Conservation (phyloP, 2,113 vertebrate species). For the Zosterops hypoxanthus region DNA sequence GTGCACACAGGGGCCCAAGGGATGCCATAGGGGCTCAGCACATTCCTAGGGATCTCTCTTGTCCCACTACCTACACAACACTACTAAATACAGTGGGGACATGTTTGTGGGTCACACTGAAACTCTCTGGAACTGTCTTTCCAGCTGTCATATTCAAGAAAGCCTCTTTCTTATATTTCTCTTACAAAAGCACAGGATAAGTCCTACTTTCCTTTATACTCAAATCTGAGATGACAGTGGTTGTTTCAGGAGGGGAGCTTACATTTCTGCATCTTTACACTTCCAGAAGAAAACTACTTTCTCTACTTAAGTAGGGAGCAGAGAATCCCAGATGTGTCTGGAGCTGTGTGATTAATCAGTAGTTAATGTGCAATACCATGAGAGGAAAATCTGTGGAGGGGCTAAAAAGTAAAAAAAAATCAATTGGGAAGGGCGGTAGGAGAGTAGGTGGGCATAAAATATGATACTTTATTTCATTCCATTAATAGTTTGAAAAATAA, state of each 20-base stretch:
- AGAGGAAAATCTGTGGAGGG: not conserved
- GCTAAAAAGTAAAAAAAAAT: not conserved
- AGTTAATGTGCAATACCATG: not conserved
- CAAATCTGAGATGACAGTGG: not conserved
- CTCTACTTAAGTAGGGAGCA: not conserved
- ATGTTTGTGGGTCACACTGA: not conserved
- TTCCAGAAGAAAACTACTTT: not conserved
- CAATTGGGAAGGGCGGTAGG: accelerated
- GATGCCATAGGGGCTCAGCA: not conserved
- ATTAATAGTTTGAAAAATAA: not conserved
- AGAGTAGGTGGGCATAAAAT: not conserved
- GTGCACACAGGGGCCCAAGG: not conserved
- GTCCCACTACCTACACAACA: not conserved
- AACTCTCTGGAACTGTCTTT: not conserved
- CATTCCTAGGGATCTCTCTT: not conserved
- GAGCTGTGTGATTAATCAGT: not conserved
- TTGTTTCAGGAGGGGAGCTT: not conserved
- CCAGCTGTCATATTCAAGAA: not conserved
- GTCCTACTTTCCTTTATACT: not conserved
- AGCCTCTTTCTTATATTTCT: not conserved
- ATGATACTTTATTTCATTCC: not conserved
- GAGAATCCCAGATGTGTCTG: not conserved
- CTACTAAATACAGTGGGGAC: not conserved
- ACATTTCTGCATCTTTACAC: not conserved
- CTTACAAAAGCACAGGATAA: not conserved